Evolutionary conservation across 1,140 invertebrate genomes (phyloP).

Genomic region (Ladona fulva): DNA sequence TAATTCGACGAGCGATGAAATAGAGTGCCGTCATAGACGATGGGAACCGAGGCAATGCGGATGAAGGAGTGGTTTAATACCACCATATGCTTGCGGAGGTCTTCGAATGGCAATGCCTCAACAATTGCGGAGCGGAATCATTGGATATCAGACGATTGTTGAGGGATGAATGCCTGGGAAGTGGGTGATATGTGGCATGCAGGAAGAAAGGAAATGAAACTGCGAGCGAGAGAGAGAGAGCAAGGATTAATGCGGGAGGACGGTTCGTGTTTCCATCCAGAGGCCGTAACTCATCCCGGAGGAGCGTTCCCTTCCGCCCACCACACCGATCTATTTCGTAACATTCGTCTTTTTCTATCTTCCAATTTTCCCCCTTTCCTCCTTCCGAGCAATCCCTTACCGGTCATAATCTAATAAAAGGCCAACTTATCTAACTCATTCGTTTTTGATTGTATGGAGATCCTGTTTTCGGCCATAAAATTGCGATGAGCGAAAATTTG

Average conservation of each 20-base stretch:
- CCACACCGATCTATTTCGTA: neutral
- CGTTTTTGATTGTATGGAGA: too few relatives aligned
- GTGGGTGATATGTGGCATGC: neutral
- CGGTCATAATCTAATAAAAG: too few relatives aligned
- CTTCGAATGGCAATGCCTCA: neutral
- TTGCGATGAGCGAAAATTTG: too few relatives aligned
- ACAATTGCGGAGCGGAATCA: neutral
- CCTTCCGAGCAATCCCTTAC: too few relatives aligned
- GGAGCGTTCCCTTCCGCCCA: neutral
- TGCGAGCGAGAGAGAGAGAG: neutral
- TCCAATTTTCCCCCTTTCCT: neutral
- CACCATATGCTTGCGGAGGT: too few relatives aligned
- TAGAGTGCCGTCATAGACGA: too few relatives aligned
- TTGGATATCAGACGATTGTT: neutral
- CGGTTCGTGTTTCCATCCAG: neutral
- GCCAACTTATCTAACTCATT: too few relatives aligned
- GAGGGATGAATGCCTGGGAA: neutral
- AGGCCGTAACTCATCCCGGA: neutral
- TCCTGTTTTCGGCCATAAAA: too few relatives aligned
- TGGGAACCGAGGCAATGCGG: too few relatives aligned
- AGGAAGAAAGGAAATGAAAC: neutral
- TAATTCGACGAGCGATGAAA: too few relatives aligned
- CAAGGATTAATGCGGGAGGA: slow-evolving; percentile 2
- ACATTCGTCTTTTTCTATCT: neutral
- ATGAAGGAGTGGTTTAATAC: too few relatives aligned